phyloP scores from a whole-genome alignment of 2,888 invertebrate genomes.

The Electrophaes corylata region DNA sequence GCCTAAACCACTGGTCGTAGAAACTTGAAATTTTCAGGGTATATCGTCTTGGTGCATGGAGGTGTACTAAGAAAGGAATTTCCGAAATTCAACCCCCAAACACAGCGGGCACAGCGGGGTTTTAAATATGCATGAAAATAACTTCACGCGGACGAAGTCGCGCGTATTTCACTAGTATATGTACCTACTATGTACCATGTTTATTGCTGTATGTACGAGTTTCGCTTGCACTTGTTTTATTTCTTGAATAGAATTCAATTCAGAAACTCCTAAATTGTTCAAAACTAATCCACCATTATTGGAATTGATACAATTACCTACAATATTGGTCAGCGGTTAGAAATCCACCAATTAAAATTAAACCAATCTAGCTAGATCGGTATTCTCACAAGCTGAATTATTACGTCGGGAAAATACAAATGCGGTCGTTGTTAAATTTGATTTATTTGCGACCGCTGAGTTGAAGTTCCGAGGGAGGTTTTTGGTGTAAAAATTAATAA shows the following conservation, averaged over 20 bases:
- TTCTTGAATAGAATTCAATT: background rate
- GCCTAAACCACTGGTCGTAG: too few relatives aligned
- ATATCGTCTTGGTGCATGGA: too few relatives aligned
- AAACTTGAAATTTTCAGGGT: too few relatives aligned
- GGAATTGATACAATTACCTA: constrained; percentile 2
- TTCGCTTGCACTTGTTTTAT: background rate
- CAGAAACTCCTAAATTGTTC: background rate
- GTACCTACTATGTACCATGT: too few relatives aligned
- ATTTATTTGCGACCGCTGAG: constrained; percentile 50
- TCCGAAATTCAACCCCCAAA: too few relatives aligned
- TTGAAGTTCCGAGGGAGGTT: constrained; percentile 48
- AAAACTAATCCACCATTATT: constrained; percentile 4
- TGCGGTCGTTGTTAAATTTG: constrained; percentile 50
- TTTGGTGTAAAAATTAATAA: constrained; percentile 41
- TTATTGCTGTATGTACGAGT: background rate
- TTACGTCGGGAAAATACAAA: constrained; percentile 47
- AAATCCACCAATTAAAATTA: constrained; percentile 46
- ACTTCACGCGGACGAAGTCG: too few relatives aligned
- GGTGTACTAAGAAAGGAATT: too few relatives aligned
- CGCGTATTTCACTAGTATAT: too few relatives aligned
- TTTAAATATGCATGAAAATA: too few relatives aligned
- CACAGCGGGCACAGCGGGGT: too few relatives aligned
- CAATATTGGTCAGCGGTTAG: constrained; percentile 27
- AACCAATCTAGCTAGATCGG: constrained; percentile 45
- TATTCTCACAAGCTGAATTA: constrained; percentile 43